Conservation (phyloP, 2,113 vertebrate species). For the Balaenoptera acutorostrata region DNA sequence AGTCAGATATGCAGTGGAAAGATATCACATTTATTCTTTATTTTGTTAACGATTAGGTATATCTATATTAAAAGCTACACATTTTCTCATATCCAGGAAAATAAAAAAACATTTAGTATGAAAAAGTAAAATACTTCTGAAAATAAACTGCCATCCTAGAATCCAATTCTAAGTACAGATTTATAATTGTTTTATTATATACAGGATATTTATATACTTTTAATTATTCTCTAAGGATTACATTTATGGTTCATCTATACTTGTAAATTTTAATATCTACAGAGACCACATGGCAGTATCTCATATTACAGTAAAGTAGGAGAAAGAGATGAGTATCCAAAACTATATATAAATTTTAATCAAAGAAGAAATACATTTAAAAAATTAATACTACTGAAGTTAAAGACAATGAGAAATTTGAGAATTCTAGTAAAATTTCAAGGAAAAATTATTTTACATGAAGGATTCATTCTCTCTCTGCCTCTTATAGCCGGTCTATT, state of each 20-base stretch:
- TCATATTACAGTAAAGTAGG: background rate
- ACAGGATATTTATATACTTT: background rate
- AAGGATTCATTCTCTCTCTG: background rate
- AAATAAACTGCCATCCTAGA: constrained; percentile 1
- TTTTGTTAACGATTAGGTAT: background rate
- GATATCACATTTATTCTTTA: background rate
- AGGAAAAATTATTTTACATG: background rate
- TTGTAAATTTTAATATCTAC: background rate
- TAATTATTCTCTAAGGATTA: constrained; percentile 20
- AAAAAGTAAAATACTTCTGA: constrained; percentile 4
- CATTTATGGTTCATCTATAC: background rate
- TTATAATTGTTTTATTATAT: constrained; percentile 3
- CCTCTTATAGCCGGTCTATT: background rate
- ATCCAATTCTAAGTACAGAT: background rate
- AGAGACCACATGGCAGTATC: background rate
- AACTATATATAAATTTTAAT: background rate
- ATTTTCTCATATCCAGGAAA: background rate
- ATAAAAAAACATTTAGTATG: background rate
- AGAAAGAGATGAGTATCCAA: background rate
- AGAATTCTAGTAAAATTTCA: background rate
- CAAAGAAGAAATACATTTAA: background rate
- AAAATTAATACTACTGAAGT: background rate
- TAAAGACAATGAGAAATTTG: background rate
- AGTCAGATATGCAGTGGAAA: background rate
- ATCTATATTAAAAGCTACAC: background rate